Conservation (phyloP, 2,888 invertebrate genomes). For the Thecocarcelia acutangulata region DNA sequence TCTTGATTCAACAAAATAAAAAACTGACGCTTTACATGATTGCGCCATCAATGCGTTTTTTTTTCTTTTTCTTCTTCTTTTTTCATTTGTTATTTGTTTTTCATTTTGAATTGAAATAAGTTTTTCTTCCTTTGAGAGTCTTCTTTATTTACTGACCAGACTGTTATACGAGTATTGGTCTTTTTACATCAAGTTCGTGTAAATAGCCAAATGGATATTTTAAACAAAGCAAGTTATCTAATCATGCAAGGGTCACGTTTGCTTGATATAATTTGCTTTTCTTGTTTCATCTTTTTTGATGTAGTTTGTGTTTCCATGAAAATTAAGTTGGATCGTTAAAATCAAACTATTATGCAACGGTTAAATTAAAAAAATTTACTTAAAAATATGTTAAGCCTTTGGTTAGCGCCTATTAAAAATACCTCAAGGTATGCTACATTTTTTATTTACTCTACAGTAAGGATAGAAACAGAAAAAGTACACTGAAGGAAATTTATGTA, state of each 20-base stretch:
- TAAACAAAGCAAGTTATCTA: constrained; percentile 48
- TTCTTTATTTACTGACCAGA: constrained; percentile 50
- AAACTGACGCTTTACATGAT: constrained; percentile 55
- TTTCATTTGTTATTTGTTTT: constrained; percentile 53
- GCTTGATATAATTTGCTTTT: constrained; percentile 43
- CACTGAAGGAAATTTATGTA: no score
- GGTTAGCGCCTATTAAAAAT: constrained; percentile 7
- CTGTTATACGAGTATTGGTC: constrained; percentile 5
- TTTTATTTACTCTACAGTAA: no score
- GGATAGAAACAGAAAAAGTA: no score
- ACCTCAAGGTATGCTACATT: constrained; percentile 35
- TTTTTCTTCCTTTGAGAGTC: constrained; percentile 16
- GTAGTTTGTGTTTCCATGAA: background rate
- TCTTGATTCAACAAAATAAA: constrained; percentile 22
- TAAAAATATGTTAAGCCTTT: constrained; percentile 37
- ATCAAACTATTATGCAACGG: constrained; percentile 12
- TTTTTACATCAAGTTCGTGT: constrained; percentile 10
- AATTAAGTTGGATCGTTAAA: background rate
- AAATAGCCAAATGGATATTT: constrained; percentile 40
- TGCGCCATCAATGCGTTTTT: constrained; percentile 45
- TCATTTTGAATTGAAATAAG: constrained; percentile 43
- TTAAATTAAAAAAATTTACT: constrained; percentile 5
- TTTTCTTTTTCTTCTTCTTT: constrained; percentile 9
- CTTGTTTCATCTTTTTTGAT: constrained; percentile 10
- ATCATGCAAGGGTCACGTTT: constrained; percentile 63